Evolutionary conservation across 2,888 invertebrate species (phyloP), one percentile per base, ranked within the genome.

Genomic region (Melitaea athalia): DNA sequence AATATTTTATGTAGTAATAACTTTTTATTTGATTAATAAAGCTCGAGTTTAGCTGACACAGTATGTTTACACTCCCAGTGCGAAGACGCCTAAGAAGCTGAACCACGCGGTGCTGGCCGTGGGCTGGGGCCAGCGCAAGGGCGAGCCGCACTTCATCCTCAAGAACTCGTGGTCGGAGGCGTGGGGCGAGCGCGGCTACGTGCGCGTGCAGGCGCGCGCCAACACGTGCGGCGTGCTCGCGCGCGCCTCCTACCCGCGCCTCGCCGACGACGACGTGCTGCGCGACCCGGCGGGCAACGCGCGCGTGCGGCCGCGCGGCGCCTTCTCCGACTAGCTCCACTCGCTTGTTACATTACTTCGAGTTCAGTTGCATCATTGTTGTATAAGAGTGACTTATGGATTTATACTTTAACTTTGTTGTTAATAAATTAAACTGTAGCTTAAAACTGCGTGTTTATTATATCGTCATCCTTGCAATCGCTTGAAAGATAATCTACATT

Each of bases 31-130:
- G 38, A 7, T 38, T 38, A 38, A 38, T 38, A 38, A 38, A 2
- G 5, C 38, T 38, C 38, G 8, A 7, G 2, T 5, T 38, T 5
- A 38, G 38, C 38, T 38, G 38, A 38, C 38, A 38, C 8, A 38
- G 8, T 50, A 7, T 15, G 33, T 15, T 15, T 15, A 10, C 12
- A n/a, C 3, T 76, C 76, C 0, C 81, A 90, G 90, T 72, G 74
- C 74, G 5, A 82, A 84, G 75, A 64, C 69, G 6, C 63, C 73
- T 47, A 72, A 74, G 55, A 71, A 78, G 63, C 67, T 81, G 62
- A 83, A 82, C 72, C 91, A 91, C 77, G 91, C 91, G 0, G 85
- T 90, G 76, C 69, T 88, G 73, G 89, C 88, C 11, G 90, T 91
- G 69, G 91, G 91, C 0, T 91, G 89, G 89, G 87, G 84, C 63